Evolutionary conservation across 1,140 invertebrate species (phyloP), one percentile per base, ranked within the genome.

Genomic region (Seison nebaliae): DNA sequence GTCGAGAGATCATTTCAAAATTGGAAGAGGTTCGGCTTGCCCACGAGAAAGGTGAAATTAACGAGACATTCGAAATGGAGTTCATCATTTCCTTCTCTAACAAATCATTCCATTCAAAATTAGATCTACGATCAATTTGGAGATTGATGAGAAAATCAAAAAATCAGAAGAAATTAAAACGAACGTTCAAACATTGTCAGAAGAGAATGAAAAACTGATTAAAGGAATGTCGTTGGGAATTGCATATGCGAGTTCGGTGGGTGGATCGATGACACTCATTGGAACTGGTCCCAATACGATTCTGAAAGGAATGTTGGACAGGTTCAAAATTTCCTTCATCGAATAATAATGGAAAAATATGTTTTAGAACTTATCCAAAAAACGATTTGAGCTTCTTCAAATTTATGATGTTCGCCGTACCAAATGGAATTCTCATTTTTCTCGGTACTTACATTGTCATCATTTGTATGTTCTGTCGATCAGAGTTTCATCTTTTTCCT

Each of bases 271-370:
- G 1, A 75, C 73, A 0, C 54, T 81, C 2, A 75, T 76, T 6
- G 77, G 76, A 2, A 76, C 75, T 1, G 72, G 72, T 5, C 76
- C 75, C 12, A 81, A 81, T 57, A 63, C 79, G 7, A 73, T 76
- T 0, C 70, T 79, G 42, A 75, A 73, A 51, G 72, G 68, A 5
- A 67, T 72, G 38, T 67, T 67, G 43, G 69, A 72, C 11, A 26
- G n/a, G n/a, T n/a, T n/a, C n/a, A n/a, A n/a, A n/a, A n/a, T n/a
- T n/a, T n/a, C n/a, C n/a, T n/a, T n/a, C n/a, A n/a, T n/a, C n/a
- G n/a, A n/a, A n/a, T n/a, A n/a, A n/a, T n/a, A n/a, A n/a, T n/a
- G n/a, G n/a, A n/a, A n/a, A n/a, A n/a, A n/a, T n/a, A n/a, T n/a
- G n/a, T n/a, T n/a, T n/a, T n/a, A n/a, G 31, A 16, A 30, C 30